Evolutionary conservation across 1,140 invertebrate genomes (phyloP), one percentile per base, ranked within the genome.

Genomic region (Leptonema lineaticorne): DNA sequence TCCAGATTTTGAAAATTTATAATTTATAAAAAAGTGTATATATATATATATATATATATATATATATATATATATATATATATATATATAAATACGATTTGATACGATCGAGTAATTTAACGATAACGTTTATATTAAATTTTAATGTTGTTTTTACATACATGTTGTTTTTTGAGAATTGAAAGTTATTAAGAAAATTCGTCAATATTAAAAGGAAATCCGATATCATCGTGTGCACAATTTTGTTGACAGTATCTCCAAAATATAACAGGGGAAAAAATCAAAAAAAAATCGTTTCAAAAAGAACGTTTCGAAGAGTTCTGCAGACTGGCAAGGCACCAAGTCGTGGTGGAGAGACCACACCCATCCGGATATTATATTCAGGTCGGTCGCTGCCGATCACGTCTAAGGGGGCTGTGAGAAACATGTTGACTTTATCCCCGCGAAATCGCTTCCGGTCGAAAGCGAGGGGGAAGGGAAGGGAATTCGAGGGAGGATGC

Each of bases 341-440:
- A 60, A 60, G 16, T 37, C 16, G 2, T 30, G 28, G 9, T 45
- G 62, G 27, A 46, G 27, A 11, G 11, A 22, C 48, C 46, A 28
- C 63, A 22, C 8, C 8, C 64, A 27, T 29, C 65, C 65, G 65
- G 65, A 67, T 67, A 67, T 67, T 67, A 53, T 67, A 59, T 67
- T 67, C 64, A 58, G 64, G 64, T 67, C 64, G 64, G 28, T 22
- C 50, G 46, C 28, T 26, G 18, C 30, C 64, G 64, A 67, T 67
- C 64, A 41, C 64, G 64, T 67, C 63, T 37, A 48, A 26, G 37
- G n/a, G n/a, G 29, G 5, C 29, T 20, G 16, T 53, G 64, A 37
- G 65, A 67, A 67, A 58, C 65, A 67, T 67, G 65, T 67, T 67
- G 65, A 67, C 65, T 67, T 58, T 67, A 67, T 67, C 64, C 65